These are phyloP conservation scores for Cetoscarus ocellatus DNA, from an alignment of 2,797 vertebrate genomes.

Conservation along the genomic window DNA sequence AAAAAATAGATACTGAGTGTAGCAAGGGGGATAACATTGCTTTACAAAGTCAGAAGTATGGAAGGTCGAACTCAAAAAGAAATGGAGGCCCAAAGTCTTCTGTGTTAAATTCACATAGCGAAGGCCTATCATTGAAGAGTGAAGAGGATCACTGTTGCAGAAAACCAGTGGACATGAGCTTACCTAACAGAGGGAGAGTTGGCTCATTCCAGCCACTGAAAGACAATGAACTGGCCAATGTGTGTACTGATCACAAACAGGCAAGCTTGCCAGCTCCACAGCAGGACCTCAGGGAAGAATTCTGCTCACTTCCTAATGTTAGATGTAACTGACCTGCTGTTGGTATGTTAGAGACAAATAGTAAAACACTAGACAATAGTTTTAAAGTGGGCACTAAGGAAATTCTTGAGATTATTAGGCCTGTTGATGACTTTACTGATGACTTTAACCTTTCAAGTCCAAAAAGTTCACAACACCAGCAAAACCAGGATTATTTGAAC, in stretches of 20 bases:
- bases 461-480: constrained; percentile 6
- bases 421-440: constrained; percentile 33
- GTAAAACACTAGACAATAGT: constrained; percentile 29
- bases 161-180: constrained; percentile 21
- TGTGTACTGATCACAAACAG: constrained; percentile 19
- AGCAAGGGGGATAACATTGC: too few species aligned
- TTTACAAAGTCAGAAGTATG: too few species aligned
- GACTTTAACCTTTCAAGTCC: constrained; percentile 25
- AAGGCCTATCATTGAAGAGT: constrained; percentile 23
- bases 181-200: constrained; percentile 13
- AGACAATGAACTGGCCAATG: constrained; percentile 19
- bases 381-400: constrained; percentile 20
- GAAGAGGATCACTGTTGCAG: constrained; percentile 9
- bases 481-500: too few species aligned
- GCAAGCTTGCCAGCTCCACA: constrained; percentile 20
- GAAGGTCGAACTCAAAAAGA: constrained; percentile 16
- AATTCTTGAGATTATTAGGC: constrained; percentile 41
- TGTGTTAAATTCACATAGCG: constrained; percentile 33
- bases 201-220: constrained; percentile 14
- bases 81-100: constrained; percentile 19
- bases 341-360: constrained; percentile 65
- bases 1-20: too few species aligned
- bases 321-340: constrained; percentile 39
- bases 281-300: constrained; percentile 31
- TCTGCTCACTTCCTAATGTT: constrained; percentile 47